A percentile compares a stretch with the other conserved stretches of the same genome.
Conservation (phyloP, 2,888 invertebrate genomes). For the Ormyrus thymus region DNA sequence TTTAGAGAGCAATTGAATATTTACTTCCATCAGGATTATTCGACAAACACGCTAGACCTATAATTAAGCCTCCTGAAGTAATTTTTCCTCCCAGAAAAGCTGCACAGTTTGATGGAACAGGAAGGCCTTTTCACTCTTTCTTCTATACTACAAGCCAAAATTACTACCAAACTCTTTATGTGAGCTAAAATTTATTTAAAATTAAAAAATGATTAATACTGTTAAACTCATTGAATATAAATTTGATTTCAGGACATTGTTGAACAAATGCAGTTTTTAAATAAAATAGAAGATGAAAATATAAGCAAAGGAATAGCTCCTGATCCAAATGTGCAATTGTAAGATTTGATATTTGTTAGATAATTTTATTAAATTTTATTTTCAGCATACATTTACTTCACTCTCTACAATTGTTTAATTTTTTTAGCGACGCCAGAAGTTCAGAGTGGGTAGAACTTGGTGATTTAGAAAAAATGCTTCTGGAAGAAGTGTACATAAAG, state of each 20-base stretch:
- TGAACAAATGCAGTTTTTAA: conserved; percentile 80
- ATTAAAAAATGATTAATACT: conserved; percentile 10
- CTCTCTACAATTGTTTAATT: conserved; percentile 23
- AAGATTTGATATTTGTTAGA: conserved; percentile 55
- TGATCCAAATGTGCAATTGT: conserved; percentile 79
- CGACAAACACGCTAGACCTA: conserved; percentile 89
- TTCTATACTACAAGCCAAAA: conserved; percentile 95
- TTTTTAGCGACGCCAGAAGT: conserved; percentile 77
- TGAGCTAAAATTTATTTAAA: conserved; percentile 70
- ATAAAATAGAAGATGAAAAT: conserved; percentile 84
- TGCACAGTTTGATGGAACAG: conserved; percentile 92
- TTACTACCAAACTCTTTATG: conserved; percentile 89
- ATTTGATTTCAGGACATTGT: conserved; percentile 79
- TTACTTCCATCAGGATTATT: conserved; percentile 96
- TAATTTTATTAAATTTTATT: background rate
- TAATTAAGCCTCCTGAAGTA: conserved; percentile 92
- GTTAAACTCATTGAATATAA: conserved; percentile 15
- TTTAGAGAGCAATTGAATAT: conserved; percentile 82
- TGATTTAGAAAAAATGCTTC: conserved; percentile 79
- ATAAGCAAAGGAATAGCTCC: conserved; percentile 78
- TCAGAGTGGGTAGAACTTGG: conserved; percentile 81
- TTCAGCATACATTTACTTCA: too few relatives aligned
- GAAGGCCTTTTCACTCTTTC: conserved; percentile 91
- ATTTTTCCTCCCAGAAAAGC: conserved; percentile 89
- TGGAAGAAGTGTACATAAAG: conserved; percentile 81